Percentiles rank a stretch among this genome's conserved stretches.
Conservation (phyloP, 2,888 invertebrate genomes). For the Hirtodrosophila histrioides region DNA sequence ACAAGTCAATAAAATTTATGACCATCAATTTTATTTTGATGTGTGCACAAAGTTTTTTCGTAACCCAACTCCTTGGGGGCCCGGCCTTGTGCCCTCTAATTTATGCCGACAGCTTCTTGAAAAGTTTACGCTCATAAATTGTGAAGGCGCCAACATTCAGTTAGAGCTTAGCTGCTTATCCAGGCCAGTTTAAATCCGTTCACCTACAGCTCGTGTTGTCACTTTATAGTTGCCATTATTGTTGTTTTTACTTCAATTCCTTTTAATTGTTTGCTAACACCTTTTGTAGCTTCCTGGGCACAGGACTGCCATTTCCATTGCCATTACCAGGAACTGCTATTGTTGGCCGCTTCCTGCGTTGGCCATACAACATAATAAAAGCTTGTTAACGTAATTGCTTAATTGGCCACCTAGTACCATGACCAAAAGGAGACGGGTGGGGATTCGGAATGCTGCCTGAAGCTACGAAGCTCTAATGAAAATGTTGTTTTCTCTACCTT, state of each 20-base stretch:
- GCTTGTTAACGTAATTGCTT: slow-evolving; percentile 79
- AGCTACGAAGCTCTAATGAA: slow-evolving; percentile 59
- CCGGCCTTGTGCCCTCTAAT: slow-evolving; percentile 29
- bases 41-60: slow-evolving; percentile 48
- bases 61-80: slow-evolving; percentile 9
- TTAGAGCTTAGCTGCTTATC: slow-evolving; percentile 51
- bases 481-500: slow-evolving; percentile 55
- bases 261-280: slow-evolving; percentile 77
- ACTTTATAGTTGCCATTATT: slow-evolving; percentile 19
- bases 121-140: slow-evolving; percentile 43
- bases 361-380: slow-evolving; percentile 69
- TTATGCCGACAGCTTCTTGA: slow-evolving; percentile 45
- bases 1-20: slow-evolving; percentile 73
- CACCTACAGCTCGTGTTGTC: not conserved
- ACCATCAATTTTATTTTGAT: slow-evolving; percentile 58
- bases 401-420: slow-evolving; percentile 56
- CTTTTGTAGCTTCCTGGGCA: slow-evolving; percentile 47
- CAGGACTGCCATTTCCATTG: slow-evolving; percentile 5
- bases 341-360: slow-evolving; percentile 21
- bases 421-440: not conserved
- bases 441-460: slow-evolving; percentile 17
- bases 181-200: slow-evolving; percentile 57
- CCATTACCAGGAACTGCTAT: slow-evolving; percentile 9
- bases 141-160: slow-evolving; percentile 17
- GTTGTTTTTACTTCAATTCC: slow-evolving; percentile 40